A percentile compares a stretch with the other conserved stretches of the same genome.
These are phyloP conservation scores for Sphaeridia pumilis DNA, from an alignment of 2,888 invertebrate genomes.

Conservation along the genomic window DNA sequence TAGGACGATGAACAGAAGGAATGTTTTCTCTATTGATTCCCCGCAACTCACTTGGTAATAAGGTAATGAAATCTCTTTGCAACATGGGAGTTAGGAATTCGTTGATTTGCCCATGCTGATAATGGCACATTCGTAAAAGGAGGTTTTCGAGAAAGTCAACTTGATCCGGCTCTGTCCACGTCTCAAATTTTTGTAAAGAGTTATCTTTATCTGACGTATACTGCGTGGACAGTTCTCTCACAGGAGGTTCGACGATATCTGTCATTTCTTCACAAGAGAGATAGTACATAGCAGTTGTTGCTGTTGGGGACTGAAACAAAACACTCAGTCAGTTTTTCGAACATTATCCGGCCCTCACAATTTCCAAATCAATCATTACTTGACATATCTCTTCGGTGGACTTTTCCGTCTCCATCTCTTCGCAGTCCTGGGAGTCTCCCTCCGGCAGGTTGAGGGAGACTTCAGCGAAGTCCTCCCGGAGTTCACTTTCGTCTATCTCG, in stretches of 20 bases:
- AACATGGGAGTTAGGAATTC: slow-evolving; percentile 96
- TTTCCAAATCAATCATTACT: too few relatives aligned
- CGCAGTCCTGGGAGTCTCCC: slow-evolving; percentile 6
- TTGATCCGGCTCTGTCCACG: slow-evolving; percentile 90
- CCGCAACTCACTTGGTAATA: slow-evolving; percentile 90
- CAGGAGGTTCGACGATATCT: slow-evolving; percentile 48
- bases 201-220: slow-evolving; percentile 69
- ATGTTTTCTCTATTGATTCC: too few relatives aligned
- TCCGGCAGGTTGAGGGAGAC: slow-evolving; percentile 7
- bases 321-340: too few relatives aligned
- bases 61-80: slow-evolving; percentile 94
- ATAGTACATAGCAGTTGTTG: slow-evolving; percentile 5
- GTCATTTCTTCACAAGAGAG: slow-evolving; percentile 29
- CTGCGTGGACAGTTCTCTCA: slow-evolving; percentile 56
- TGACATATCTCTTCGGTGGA: slow-evolving; percentile 23
- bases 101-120: slow-evolving; percentile 98
- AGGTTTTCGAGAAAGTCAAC: slow-evolving; percentile 93
- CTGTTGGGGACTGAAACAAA: slow-evolving; percentile 12
- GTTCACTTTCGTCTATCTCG: slow-evolving; percentile 11
- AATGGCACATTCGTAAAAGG: slow-evolving; percentile 93
- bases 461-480: slow-evolving; percentile 8
- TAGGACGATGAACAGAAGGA: too few relatives aligned
- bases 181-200: slow-evolving; percentile 71
- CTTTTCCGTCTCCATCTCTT: slow-evolving; percentile 28
- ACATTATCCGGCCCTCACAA: too few relatives aligned